Conservation (phyloP, 1,140 invertebrate species). For the Aphis craccivora region DNA sequence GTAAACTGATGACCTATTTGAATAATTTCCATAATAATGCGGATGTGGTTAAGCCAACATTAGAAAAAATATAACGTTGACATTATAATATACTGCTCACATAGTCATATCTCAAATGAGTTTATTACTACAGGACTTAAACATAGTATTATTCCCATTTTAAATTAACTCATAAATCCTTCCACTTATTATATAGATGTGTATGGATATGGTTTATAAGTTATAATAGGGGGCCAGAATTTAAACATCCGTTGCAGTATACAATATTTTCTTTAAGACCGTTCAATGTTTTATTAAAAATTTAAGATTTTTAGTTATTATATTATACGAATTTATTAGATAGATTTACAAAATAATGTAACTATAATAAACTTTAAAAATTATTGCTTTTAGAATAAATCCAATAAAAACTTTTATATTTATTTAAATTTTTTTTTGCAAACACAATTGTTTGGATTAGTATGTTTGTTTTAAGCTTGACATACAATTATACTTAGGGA, state of each 20-base stretch:
- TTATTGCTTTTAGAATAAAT: not conserved
- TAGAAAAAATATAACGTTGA: conserved; percentile 9
- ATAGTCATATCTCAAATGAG: conserved; percentile 27
- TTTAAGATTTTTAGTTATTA: not conserved
- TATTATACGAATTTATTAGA: not conserved
- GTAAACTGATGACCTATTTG: conserved; percentile 43
- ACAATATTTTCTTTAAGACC: not conserved
- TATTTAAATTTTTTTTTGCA: not conserved
- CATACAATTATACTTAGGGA: not conserved
- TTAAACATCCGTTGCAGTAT: conserved; percentile 11
- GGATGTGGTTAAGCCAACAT: conserved; percentile 43
- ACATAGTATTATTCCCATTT: conserved; percentile 12
- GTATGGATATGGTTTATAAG: not conserved
- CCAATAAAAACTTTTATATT: not conserved
- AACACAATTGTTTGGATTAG: not conserved
- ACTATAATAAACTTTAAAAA: not conserved
- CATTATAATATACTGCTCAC: conserved; percentile 38
- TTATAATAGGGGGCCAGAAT: conserved; percentile 4
- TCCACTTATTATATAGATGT: not conserved
- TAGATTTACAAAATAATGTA: not conserved
- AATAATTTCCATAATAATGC: conserved; percentile 52
- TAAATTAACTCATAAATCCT: conserved; percentile 48
- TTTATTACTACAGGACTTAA: conserved; percentile 16
- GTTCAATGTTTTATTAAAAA: not conserved
- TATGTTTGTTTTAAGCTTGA: not conserved